Evolutionary conservation across 1,140 invertebrate genomes (phyloP).

Genomic region (Apis dorsata): DNA sequence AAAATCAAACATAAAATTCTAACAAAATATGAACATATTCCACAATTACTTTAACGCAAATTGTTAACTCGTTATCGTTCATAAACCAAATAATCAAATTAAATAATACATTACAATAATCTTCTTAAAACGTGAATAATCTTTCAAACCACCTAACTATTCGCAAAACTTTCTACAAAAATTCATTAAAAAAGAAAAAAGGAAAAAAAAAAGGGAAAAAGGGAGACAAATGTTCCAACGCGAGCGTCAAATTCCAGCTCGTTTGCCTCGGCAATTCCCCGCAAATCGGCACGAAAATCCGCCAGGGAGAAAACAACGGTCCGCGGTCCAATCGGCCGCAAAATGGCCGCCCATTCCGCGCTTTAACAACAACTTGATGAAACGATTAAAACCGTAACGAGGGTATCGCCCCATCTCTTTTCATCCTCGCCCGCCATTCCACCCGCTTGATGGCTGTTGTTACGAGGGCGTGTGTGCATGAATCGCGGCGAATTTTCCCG

Average conservation of each 20-base stretch:
- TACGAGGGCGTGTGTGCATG: conserved; percentile 31
- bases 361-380: conserved; percentile 73
- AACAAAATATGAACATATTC: too few relatives aligned
- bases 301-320: conserved; percentile 62
- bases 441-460: conserved; percentile 59
- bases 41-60: too few relatives aligned
- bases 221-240: background rate
- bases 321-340: conserved; percentile 53
- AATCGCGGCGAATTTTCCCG: conserved; percentile 70
- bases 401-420: conserved; percentile 35
- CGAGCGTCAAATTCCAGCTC: background rate
- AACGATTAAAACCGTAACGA: conserved; percentile 75
- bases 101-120: too few relatives aligned
- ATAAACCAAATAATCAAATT: too few relatives aligned
- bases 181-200: background rate
- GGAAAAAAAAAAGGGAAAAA: background rate
- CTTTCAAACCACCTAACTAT: background rate
- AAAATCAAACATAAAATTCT: too few relatives aligned
- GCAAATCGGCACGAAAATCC: conserved; percentile 53
- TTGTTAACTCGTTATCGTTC: too few relatives aligned
- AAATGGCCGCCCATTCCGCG: conserved; percentile 65
- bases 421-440: conserved; percentile 26
- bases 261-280: conserved; percentile 31
- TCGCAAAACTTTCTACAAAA: background rate
- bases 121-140: too few relatives aligned